Base-by-base conservation (phyloP, 2,797 vertebrate genomes). In the Meda fulgida region DNA sequence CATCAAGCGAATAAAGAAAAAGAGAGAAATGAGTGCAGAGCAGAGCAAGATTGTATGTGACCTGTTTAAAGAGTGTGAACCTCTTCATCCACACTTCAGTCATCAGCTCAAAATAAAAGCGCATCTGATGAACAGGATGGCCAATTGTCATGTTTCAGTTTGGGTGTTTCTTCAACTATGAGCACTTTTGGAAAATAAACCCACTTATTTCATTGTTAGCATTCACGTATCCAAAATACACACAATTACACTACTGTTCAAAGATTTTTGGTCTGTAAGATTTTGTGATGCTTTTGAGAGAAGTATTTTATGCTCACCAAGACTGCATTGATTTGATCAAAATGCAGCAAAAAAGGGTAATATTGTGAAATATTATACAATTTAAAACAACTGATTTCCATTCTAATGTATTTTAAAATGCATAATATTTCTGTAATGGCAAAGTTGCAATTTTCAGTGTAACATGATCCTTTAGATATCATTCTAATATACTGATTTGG, bases 1-100 rank as follows among this genome's bases (percentile, higher is more conserved):
- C 82, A 85, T 82, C 81, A 87, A 82, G 80, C 19, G 55, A 84
- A 83, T 83, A 76, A 84, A 88, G 75, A 84, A 78, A 86, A 84
- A 46, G 29, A 84, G 75, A 80, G 77, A 75, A 38, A 19, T 73
- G 79, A 85, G 75, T 84, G 76, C 65, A 76, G 69, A 81, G 76
- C 65, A 76, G 69, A 81, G 75, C 71, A 77, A 78, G 66, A 31
- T 73, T 73, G 40, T 60, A 51, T 86, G 78, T 83, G 78, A 80
- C 79, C 83, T 40, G 82, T 87, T 88, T 80, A 51, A 85, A 87
- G 73, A 86, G 72, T 84, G 58, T 79, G 29, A 38, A 77, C 31
- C 75, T 78, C 81, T 69, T 46, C 48, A 70, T 83, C 76, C 58
- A 40, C 46, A 53, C 36, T 63, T 84, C 70, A 53, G 51, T 67